Evolutionary conservation across 2,797 vertebrate genomes (phyloP).

Genomic region (Lateolabrax maculatus): DNA sequence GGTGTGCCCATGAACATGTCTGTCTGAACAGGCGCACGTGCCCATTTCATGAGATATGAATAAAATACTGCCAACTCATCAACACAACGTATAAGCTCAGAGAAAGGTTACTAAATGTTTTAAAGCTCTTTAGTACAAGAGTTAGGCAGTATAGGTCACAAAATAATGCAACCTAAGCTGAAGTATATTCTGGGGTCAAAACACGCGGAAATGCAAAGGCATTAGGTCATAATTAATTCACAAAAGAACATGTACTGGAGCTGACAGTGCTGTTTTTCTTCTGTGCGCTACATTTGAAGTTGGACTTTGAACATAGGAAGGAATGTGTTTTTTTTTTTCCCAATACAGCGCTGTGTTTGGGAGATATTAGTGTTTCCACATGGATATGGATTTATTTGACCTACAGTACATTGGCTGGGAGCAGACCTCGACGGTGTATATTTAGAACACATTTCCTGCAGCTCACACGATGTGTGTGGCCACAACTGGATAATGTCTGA

Average conservation of each 20-base stretch:
- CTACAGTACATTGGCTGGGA: conserved; percentile 67
- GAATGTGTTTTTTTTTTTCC: conserved; percentile 38
- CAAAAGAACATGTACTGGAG: conserved; percentile 11
- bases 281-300: conserved; percentile 18
- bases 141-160: background rate
- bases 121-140: background rate
- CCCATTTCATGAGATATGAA: conserved; percentile 44
- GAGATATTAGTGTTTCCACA: conserved; percentile 74
- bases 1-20: conserved; percentile 16
- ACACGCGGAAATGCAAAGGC: conserved; percentile 24
- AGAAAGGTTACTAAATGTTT: background rate
- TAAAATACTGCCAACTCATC: conserved; percentile 42
- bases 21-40: conserved; percentile 20
- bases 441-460: conserved; percentile 75
- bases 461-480: conserved; percentile 63
- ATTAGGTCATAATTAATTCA: conserved; percentile 60
- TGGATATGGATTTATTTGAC: conserved; percentile 80
- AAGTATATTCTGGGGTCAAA: conserved; percentile 29
- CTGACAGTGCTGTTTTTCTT: conserved; percentile 23
- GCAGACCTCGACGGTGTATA: conserved; percentile 64
- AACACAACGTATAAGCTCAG: conserved; percentile 9
- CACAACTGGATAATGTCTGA: conserved; percentile 66
- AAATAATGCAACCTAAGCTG: conserved; percentile 5
- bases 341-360: conserved; percentile 53
- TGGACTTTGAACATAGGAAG: conserved; percentile 30